phyloP scores from a whole-genome alignment of 2,113 vertebrate species.

The Zosterops hypoxanthus region DNA sequence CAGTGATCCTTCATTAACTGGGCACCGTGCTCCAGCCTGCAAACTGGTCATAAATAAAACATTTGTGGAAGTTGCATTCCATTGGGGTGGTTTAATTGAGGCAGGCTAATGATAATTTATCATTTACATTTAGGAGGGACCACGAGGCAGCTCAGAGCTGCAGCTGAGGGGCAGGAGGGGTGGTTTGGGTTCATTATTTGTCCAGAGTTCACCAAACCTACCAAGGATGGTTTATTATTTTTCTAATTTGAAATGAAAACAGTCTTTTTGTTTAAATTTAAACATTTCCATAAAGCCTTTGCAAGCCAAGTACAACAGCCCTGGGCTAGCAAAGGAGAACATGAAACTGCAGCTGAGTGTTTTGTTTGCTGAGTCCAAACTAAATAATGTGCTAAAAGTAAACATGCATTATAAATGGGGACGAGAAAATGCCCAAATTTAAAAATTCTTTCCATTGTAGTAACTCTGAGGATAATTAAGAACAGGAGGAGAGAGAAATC shows the following conservation, averaged over 20 bases:
- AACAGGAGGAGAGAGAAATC: slow-evolving; percentile 9
- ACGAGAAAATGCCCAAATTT: slow-evolving; percentile 25
- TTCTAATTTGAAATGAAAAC: slow-evolving; percentile 56
- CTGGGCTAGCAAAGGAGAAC: slow-evolving; percentile 23
- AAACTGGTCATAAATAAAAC: slow-evolving; percentile 55
- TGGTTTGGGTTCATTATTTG: neutral
- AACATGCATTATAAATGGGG: slow-evolving; percentile 49
- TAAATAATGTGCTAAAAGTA: slow-evolving; percentile 66
- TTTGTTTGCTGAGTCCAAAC: slow-evolving; percentile 57
- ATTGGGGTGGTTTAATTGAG: slow-evolving; percentile 25
- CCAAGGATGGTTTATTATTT: slow-evolving; percentile 22
- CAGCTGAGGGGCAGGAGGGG: slow-evolving; percentile 3
- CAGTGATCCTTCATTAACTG: slow-evolving; percentile 40
- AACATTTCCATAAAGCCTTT: slow-evolving; percentile 59
- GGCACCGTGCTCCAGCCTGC: slow-evolving; percentile 16
- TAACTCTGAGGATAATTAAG: slow-evolving; percentile 44
- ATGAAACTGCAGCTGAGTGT: slow-evolving; percentile 49
- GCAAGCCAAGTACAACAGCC: slow-evolving; percentile 55
- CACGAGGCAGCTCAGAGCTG: neutral
- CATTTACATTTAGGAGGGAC: neutral
- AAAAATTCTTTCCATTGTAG: slow-evolving; percentile 63
- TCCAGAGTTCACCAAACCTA: slow-evolving; percentile 8
- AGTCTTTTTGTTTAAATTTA: slow-evolving; percentile 57
- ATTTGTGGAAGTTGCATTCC: slow-evolving; percentile 15
- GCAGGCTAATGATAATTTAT: slow-evolving; percentile 19